Conservation (phyloP, 53 echinoderm and acorn worm species). For the Antedon mediterranea region DNA sequence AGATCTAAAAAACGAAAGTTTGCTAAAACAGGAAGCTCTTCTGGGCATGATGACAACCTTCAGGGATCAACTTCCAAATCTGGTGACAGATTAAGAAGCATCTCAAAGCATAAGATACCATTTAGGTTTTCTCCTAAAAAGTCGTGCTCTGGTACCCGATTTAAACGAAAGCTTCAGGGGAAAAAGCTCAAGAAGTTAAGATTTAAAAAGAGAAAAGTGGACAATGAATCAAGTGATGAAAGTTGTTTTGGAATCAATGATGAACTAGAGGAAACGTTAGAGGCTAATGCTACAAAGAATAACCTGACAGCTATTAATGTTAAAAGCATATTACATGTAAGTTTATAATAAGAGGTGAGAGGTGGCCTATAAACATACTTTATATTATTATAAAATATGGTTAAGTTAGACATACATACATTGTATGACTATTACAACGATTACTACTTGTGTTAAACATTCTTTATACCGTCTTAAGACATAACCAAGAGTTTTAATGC, state of each 20-base stretch:
- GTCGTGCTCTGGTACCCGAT: neutral
- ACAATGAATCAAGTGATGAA: constrained; percentile 6
- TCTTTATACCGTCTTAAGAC: too few relatives aligned
- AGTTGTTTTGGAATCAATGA: constrained; percentile 10
- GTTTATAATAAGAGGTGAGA: constrained; percentile 2
- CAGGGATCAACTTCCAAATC: neutral
- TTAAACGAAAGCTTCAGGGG: neutral
- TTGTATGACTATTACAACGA: neutral
- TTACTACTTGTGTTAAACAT: too few relatives aligned
- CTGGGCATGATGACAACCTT: too few relatives aligned
- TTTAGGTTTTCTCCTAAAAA: neutral
- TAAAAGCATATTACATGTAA: constrained; percentile 91
- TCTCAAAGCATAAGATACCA: neutral
- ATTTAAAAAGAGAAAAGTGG: neutral
- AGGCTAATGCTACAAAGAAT: constrained; percentile 74
- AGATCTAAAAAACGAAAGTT: too few relatives aligned
- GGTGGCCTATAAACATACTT: neutral
- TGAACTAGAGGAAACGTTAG: constrained; percentile 53
- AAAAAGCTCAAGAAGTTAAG: neutral
- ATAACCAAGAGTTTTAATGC: too few relatives aligned
- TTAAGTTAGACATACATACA: neutral
- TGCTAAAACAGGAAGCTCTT: too few relatives aligned
- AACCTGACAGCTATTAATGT: constrained; percentile 89
- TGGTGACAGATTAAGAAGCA: neutral
- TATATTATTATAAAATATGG: neutral